Conservation (phyloP, 2,888 invertebrate species). For the Lycophotia porphyrea region DNA sequence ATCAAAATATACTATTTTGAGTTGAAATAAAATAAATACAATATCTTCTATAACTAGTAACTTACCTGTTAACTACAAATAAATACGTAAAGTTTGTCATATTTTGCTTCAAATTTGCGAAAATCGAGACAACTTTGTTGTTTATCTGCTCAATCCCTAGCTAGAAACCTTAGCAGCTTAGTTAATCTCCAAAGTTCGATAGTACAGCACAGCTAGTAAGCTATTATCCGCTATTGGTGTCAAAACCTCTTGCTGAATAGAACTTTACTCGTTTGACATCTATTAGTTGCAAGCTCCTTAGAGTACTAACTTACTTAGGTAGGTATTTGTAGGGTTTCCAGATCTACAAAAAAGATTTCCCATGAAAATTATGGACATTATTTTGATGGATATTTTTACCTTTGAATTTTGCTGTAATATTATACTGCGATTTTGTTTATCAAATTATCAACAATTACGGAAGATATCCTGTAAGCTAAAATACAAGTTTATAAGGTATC, state of each 20-base stretch:
- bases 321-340: neutral
- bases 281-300: constrained; percentile 48
- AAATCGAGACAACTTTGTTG: neutral
- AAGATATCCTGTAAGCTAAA: too few relatives aligned
- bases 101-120: neutral
- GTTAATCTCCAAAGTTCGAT: constrained; percentile 36
- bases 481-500: too few relatives aligned
- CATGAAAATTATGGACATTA: neutral
- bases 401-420: neutral
- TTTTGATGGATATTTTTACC: neutral
- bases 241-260: constrained; percentile 37
- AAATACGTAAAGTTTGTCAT: neutral
- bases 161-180: constrained; percentile 17
- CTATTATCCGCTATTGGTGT: constrained; percentile 47
- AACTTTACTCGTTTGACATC: constrained; percentile 46
- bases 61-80: too few relatives aligned
- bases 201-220: constrained; percentile 26
- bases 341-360: neutral
- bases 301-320: constrained; percentile 41
- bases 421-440: neutral
- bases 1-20: neutral
- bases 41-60: neutral
- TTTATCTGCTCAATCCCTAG: neutral
- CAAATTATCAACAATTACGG: too few relatives aligned
- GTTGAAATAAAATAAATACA: too few relatives aligned